Evolutionary conservation across 2,797 vertebrate genomes (phyloP).

Genomic region (Rhincodon typus): DNA sequence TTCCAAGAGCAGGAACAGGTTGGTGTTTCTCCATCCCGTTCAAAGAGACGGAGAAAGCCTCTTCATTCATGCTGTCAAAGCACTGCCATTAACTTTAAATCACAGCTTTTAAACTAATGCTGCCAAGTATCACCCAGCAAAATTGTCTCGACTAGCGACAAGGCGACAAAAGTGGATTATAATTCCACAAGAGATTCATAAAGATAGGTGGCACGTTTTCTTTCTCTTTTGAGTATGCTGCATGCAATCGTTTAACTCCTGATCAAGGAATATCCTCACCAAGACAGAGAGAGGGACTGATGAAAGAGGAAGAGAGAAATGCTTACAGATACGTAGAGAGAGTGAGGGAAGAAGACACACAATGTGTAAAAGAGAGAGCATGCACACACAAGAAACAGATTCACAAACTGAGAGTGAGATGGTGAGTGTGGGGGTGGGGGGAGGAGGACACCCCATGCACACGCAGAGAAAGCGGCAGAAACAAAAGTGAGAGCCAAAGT

Average conservation of each 20-base stretch:
- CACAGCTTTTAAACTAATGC: conserved; percentile 19
- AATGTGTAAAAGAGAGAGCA: background rate
- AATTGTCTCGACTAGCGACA: background rate
- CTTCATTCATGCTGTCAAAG: conserved; percentile 31
- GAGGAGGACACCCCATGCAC: background rate
- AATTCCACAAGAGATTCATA: background rate
- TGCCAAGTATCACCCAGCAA: background rate
- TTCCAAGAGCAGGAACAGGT: background rate
- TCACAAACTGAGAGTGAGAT: background rate
- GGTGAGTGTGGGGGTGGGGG: background rate
- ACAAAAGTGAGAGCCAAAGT: background rate
- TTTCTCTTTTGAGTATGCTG: background rate
- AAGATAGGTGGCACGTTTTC: background rate
- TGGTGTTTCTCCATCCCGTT: background rate
- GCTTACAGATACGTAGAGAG: background rate
- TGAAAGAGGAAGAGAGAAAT: background rate
- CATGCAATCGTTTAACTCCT: background rate
- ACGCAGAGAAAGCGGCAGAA: background rate
- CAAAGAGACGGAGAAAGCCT: background rate
- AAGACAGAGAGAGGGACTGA: conserved; percentile 30
- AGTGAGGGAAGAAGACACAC: too few species aligned
- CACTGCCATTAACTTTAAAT: conserved; percentile 9
- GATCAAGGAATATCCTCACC: conserved; percentile 34
- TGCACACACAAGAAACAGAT: too few species aligned
- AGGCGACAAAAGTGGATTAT: background rate